Conservation (phyloP, 2,888 invertebrate genomes). For the Chymomyza fuscimana region DNA sequence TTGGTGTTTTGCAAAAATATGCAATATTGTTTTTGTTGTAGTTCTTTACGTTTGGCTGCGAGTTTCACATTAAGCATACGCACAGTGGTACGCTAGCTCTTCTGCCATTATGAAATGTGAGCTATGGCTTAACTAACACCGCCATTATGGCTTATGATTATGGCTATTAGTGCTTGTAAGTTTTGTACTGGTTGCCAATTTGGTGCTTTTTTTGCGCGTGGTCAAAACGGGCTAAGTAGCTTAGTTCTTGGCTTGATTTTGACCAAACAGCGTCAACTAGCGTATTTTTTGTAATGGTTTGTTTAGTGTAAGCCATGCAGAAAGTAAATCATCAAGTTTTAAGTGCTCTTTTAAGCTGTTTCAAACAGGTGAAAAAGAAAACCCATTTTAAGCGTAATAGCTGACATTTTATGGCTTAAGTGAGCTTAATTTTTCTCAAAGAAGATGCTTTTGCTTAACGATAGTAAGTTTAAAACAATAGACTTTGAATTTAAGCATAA, state of each 20-base stretch:
- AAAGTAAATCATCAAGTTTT: not conserved
- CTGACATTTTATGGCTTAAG: not conserved
- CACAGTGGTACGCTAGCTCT: conserved; percentile 34
- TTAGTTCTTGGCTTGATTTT: conserved; percentile 33
- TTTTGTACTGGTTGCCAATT: conserved; percentile 50
- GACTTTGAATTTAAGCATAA: too few species aligned
- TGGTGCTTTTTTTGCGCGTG: conserved; percentile 41
- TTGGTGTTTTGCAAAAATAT: conserved; percentile 64
- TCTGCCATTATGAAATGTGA: conserved; percentile 37
- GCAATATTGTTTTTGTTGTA: not conserved
- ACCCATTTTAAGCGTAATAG: not conserved
- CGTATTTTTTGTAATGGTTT: not conserved
- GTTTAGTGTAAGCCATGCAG: conserved; percentile 18
- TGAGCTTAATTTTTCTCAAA: not conserved
- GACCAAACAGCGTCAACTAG: conserved; percentile 16
- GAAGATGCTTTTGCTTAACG: not conserved
- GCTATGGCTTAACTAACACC: conserved; percentile 36
- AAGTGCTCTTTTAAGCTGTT: not conserved
- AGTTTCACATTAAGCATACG: conserved; percentile 49
- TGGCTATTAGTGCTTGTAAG: conserved; percentile 66
- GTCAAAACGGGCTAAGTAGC: conserved; percentile 41
- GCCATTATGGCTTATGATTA: conserved; percentile 70
- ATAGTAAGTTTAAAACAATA: not conserved
- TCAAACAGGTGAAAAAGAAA: not conserved
- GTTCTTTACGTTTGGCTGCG: not conserved